Evolutionary conservation across 2,888 invertebrate species (phyloP).

Genomic region (Andrena fulva): DNA sequence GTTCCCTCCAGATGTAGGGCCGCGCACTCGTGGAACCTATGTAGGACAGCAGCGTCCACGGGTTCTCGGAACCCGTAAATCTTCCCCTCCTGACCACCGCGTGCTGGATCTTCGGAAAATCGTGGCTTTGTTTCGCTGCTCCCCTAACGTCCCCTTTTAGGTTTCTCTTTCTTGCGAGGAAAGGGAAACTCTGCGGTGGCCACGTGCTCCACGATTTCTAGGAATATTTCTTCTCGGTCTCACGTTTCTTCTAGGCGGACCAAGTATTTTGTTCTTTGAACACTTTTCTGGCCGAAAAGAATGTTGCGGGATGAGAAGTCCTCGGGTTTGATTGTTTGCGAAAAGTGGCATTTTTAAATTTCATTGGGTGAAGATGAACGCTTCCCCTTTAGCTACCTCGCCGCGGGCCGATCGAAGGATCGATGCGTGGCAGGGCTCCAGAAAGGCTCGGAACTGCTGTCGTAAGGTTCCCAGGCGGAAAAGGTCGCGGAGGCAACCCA

Average conservation of each 20-base stretch:
- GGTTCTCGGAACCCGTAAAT: conserved; percentile 49
- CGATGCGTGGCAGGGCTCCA: conserved; percentile 30
- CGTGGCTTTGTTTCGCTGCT: conserved; percentile 30
- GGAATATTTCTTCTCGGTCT: neutral
- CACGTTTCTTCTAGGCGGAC: neutral
- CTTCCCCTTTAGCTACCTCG: conserved; percentile 8
- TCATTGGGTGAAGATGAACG: neutral
- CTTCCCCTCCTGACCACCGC: conserved; percentile 19
- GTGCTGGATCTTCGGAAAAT: conserved; percentile 18
- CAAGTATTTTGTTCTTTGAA: neutral
- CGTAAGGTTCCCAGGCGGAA: neutral
- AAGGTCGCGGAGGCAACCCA: conserved; percentile 2
- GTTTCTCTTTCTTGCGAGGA: neutral
- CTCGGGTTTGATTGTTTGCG: too few relatives aligned
- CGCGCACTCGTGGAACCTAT: conserved; percentile 43
- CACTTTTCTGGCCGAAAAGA: neutral
- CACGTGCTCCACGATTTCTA: neutral
- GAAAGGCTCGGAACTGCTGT: conserved; percentile 2
- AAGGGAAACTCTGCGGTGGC: conserved; percentile 2
- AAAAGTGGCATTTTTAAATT: too few relatives aligned
- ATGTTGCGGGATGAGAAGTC: too few relatives aligned
- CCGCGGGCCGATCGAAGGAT: conserved; percentile 17
- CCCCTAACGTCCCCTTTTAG: neutral
- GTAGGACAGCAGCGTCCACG: conserved; percentile 24
- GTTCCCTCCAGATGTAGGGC: conserved; percentile 50